Conservation (phyloP, 1,140 invertebrate species). For the Calliphora vicina region DNA sequence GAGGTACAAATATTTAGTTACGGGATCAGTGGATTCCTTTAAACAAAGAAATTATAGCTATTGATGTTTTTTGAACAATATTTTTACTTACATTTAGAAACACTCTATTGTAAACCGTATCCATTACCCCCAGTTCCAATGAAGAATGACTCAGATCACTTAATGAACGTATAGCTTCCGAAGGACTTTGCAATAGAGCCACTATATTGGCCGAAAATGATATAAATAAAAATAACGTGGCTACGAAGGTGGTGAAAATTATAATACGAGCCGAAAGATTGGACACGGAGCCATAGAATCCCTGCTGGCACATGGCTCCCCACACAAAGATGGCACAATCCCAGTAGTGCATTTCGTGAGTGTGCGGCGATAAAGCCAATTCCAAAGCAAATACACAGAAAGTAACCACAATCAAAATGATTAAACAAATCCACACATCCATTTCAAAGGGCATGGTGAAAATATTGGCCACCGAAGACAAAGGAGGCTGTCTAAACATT, state of each 20-base stretch:
- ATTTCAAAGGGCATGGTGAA: slow-evolving; percentile 71
- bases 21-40: slow-evolving; percentile 66
- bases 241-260: slow-evolving; percentile 66
- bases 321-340: slow-evolving; percentile 65
- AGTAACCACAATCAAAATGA: slow-evolving; percentile 55
- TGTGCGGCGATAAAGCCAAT: slow-evolving; percentile 47
- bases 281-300: slow-evolving; percentile 64
- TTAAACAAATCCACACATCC: slow-evolving; percentile 69
- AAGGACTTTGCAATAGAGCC: slow-evolving; percentile 69
- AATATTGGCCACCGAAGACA: slow-evolving; percentile 72
- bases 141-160: slow-evolving; percentile 66
- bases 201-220: slow-evolving; percentile 72
- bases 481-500: slow-evolving; percentile 72
- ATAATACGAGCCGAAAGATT: slow-evolving; percentile 65
- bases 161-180: slow-evolving; percentile 65
- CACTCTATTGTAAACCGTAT: slow-evolving; percentile 68
- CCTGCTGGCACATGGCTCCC: slow-evolving; percentile 72
- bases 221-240: slow-evolving; percentile 68
- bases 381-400: slow-evolving; percentile 50
- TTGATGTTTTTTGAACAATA: not conserved
- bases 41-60: slow-evolving; percentile 6
- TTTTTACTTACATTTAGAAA: slow-evolving; percentile 65
- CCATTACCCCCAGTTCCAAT: slow-evolving; percentile 67
- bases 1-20: slow-evolving; percentile 65
- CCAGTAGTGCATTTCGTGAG: slow-evolving; percentile 57